Evolutionary conservation across 2,888 invertebrate genomes (phyloP).

Genomic region (Harpalus rufipes): DNA sequence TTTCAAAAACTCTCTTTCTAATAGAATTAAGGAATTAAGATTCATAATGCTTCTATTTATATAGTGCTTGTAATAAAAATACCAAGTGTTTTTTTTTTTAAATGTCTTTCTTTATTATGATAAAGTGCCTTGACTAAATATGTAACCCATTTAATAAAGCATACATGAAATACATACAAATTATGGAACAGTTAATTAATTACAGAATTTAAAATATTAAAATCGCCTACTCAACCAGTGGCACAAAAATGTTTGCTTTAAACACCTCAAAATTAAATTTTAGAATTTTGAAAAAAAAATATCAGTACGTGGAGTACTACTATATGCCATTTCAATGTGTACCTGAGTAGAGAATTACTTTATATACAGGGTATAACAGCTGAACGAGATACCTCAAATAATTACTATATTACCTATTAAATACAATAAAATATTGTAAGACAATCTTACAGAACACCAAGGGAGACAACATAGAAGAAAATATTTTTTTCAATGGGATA

Average conservation of each 20-base stretch:
- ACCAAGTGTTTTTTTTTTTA: not conserved
- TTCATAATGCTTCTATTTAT: not conserved
- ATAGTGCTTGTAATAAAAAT: slow-evolving; percentile 5
- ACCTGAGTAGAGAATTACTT: too few species aligned
- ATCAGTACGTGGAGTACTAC: too few species aligned
- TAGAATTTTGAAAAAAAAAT: not conserved
- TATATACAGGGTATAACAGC: too few species aligned
- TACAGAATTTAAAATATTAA: not conserved
- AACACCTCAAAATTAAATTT: not conserved
- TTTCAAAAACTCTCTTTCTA: slow-evolving; percentile 27
- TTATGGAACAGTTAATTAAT: not conserved
- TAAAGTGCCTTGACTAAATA: slow-evolving; percentile 64
- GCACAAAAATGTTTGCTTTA: too few species aligned
- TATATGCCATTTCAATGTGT: too few species aligned
- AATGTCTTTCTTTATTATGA: slow-evolving; percentile 48
- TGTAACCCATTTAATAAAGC: slow-evolving; percentile 60
- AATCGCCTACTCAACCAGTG: not conserved
- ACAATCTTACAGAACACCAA: too few species aligned
- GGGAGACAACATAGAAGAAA: too few species aligned
- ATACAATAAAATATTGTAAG: too few species aligned
- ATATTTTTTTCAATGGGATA: too few species aligned
- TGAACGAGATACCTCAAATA: too few species aligned
- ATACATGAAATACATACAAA: not conserved
- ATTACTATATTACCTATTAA: too few species aligned
- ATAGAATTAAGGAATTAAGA: not conserved